Conservation (phyloP, 1,140 invertebrate genomes). For the Zaprionus ghesquierei region DNA sequence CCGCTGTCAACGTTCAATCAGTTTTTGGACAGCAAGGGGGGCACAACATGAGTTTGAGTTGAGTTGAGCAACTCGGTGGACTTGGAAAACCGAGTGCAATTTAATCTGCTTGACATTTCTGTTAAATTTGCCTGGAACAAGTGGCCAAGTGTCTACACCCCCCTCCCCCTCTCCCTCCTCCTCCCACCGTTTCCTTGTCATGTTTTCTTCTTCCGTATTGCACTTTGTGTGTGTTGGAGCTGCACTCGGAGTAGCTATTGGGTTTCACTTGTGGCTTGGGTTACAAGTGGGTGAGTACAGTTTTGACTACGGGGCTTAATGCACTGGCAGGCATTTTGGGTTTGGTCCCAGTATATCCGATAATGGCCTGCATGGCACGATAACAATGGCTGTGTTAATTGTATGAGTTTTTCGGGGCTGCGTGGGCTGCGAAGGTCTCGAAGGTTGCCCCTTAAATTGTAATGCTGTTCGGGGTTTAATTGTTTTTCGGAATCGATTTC, state of each 20-base stretch:
- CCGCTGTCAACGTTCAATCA: slow-evolving; percentile 7
- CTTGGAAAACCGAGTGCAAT: slow-evolving; percentile 40
- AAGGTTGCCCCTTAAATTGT: slow-evolving; percentile 54
- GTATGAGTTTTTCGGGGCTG: slow-evolving; percentile 60
- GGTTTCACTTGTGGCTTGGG: slow-evolving; percentile 35
- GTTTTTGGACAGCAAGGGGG: not conserved
- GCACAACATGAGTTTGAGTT: not conserved
- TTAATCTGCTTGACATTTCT: slow-evolving; percentile 54
- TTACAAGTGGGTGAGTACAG: slow-evolving; percentile 2
- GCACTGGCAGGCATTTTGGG: not conserved
- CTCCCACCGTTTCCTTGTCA: not conserved
- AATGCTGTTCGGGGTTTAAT: slow-evolving; percentile 62
- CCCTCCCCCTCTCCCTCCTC: not conserved
- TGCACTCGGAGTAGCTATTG: slow-evolving; percentile 22
- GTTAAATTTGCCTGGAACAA: slow-evolving; percentile 40
- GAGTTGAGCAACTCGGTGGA: not conserved
- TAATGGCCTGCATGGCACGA: not conserved
- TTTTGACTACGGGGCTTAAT: not conserved
- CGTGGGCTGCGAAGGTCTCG: slow-evolving; percentile 50
- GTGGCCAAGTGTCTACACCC: slow-evolving; percentile 30
- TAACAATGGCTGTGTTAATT: slow-evolving; percentile 70
- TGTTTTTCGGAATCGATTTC: slow-evolving; percentile 45
- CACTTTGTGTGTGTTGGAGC: not conserved
- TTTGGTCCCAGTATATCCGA: too few relatives aligned
- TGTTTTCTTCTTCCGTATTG: slow-evolving; percentile 42